Base-by-base conservation (phyloP, 2,113 vertebrate genomes). In the Anolis carolinensis region DNA sequence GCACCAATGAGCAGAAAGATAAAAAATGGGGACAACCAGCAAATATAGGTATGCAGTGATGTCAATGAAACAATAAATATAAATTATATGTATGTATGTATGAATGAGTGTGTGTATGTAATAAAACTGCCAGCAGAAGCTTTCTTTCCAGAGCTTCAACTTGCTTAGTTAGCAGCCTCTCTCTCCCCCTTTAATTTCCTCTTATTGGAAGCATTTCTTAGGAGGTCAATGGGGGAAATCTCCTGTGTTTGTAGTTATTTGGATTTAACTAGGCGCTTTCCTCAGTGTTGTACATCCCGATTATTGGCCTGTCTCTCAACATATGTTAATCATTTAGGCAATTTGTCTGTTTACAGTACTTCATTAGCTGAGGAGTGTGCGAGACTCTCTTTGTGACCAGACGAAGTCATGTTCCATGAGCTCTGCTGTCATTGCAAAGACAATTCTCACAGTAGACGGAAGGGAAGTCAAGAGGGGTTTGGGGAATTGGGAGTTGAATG, bases 261-360 rank as follows among this genome's bases (percentile, higher is more conserved):
- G 73, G 39, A 81, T 71, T 85, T 73, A 92, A 86, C 55, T 3
- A 93, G 93, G 80, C 63, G 21, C 63, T 9, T 67, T 89, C 82
- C 74, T 86, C 11, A 16, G 14, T n/a, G 48, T 86, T 80, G 90
- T 50, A 27, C 30, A 25, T 71, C 59, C 81, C 77, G 83, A 79
- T 89, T 87, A 48, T 79, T 65, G 59, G 81, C 68, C n/a, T 75
- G 86, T 78, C 78, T 92, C 27, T 67, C 13, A 62, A 67, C 68
- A 79, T 88, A 81, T 80, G 32, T 78, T 86, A 59, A 71, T 84
- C 77, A 84, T 82, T 90, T 89, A 86, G 83, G 86, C 70, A 13
- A 27, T 36, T 82, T 27, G 4, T 87, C 27, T 91, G 39, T 85
- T 86, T 90, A 87, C 81, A 85, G 0, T 82, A 72, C n/a, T 50